phyloP scores from a whole-genome alignment of 1,140 invertebrate genomes.

The Drosophila punjabiensis region DNA sequence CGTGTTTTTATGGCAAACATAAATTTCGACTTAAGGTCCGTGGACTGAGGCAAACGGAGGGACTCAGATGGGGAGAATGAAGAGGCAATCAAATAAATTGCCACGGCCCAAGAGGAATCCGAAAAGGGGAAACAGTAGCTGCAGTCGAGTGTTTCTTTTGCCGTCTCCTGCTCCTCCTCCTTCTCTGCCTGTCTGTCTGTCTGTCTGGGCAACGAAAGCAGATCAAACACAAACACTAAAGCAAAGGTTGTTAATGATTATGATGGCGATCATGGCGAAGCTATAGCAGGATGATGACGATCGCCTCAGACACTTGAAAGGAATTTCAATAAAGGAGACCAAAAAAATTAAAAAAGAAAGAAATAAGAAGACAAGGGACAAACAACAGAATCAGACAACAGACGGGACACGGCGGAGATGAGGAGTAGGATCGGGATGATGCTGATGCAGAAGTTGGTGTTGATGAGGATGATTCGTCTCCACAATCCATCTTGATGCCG shows the following conservation, averaged over 20 bases:
- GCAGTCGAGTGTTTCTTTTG: constrained; percentile 30
- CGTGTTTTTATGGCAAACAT: constrained; percentile 78
- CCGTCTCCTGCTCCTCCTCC: neutral
- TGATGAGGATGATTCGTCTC: constrained; percentile 37
- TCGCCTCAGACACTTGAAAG: constrained; percentile 58
- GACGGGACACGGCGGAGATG: constrained; percentile 1
- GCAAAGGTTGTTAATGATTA: constrained; percentile 53
- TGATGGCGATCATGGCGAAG: constrained; percentile 26
- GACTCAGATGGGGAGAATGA: constrained; percentile 34
- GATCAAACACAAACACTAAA: constrained; percentile 45
- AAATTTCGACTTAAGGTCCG: constrained; percentile 76
- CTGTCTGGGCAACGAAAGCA: constrained; percentile 34
- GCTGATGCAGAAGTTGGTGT: constrained; percentile 12
- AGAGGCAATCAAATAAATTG: constrained; percentile 83
- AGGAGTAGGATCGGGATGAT: constrained; percentile 19
- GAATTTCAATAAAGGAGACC: constrained; percentile 71
- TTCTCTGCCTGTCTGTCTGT: neutral
- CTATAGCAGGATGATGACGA: constrained; percentile 44
- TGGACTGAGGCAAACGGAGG: constrained; percentile 13
- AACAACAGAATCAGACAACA: constrained; percentile 45
- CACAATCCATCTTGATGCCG: constrained; percentile 38
- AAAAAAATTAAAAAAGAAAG: constrained; percentile 17
- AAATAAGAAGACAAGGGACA: constrained; percentile 17
- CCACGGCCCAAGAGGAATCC: constrained; percentile 40
- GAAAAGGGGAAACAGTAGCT: constrained; percentile 61